Evolutionary conservation across 92 coral and sea anemone species (phyloP), one percentile per base, ranked within the genome.

Genomic region (Epizoanthus illoricatus): DNA sequence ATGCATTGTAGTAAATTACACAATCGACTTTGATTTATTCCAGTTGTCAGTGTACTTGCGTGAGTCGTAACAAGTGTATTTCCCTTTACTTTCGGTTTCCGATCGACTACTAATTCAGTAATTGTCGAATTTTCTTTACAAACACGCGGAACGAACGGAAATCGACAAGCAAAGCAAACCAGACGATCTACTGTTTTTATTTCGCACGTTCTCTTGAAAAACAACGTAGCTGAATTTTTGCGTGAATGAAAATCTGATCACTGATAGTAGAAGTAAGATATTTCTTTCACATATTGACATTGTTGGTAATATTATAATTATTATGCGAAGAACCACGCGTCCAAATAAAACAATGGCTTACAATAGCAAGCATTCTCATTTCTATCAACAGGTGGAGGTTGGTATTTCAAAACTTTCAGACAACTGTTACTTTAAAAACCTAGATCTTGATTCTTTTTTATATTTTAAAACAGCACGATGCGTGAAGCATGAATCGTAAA

Each of bases 341-440:
- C 47, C 18, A 52, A 5, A 11, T 7, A 42, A 39, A 33, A 78
- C 71, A 43, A 61, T 68, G 73, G 12, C 71, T 24, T 58, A 23
- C 62, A 33, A 57, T 56, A 57, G 24, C 58, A 18, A 24, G 65
- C 80, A 16, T 60, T 76, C 63, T 33, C 5, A 41, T 70, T 42
- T 15, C 21, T 63, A 33, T 78, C 82, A 78, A 78, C 82, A 78
- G 82, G 82, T 78, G 82, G 82, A 64, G 43, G 43, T 62, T 18
- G 41, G 39, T 65, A 24, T 12, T 65, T 17, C 17, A 65, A 24
- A 65, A 36, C 42, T 65, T 65, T 10, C 5, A 15, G 42, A 24
- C 28, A 65, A 28, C 7, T 7, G 13, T 65, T 9, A 65, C 12
- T 24, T 65, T 61, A 61, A n/a, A 61, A 61, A 5, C 49, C 9